A percentile compares a stretch with the other conserved stretches of the same genome.
These are phyloP conservation scores for Silurus glanis DNA, from an alignment of 2,113 vertebrate species.

Conservation along the genomic window DNA sequence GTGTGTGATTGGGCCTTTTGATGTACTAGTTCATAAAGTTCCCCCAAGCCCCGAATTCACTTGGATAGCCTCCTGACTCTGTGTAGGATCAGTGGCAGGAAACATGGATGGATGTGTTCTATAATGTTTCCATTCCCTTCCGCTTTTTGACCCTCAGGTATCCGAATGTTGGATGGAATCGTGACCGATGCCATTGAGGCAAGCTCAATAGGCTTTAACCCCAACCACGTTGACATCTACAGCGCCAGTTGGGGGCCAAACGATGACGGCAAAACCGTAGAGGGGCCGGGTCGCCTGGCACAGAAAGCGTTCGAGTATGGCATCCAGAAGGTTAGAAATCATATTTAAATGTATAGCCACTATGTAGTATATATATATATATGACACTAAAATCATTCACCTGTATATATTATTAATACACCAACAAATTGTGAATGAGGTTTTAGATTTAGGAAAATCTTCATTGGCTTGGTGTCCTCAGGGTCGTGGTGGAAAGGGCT, in stretches of 20 bases:
- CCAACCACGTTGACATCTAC: constrained; percentile 95
- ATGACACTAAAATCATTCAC: not conserved
- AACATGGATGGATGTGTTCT: not conserved
- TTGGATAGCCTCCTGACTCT: too few relatives aligned
- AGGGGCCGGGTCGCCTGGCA: constrained; percentile 91
- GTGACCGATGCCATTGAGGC: constrained; percentile 98
- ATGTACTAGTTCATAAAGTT: too few relatives aligned
- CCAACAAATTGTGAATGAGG: not conserved
- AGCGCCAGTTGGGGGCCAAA: constrained; percentile 99
- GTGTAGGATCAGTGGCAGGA: too few relatives aligned
- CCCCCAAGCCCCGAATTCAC: too few relatives aligned
- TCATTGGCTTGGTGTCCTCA: constrained; percentile 55
- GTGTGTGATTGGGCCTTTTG: too few relatives aligned
- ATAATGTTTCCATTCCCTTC: not conserved
- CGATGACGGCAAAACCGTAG: constrained; percentile 96
- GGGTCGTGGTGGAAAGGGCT: constrained; percentile 94
- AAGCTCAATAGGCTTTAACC: constrained; percentile 95
- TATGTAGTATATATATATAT: too few relatives aligned
- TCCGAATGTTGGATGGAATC: constrained; percentile 96
- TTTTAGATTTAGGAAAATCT: not conserved
- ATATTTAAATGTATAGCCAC: not conserved
- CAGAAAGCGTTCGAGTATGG: constrained; percentile 97
- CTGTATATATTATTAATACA: not conserved
- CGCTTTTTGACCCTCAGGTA: constrained; percentile 71
- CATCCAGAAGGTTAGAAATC: constrained; percentile 82